These are phyloP conservation scores for Anarsia innoxiella DNA, from an alignment of 2,888 invertebrate species.

Conservation along the genomic window DNA sequence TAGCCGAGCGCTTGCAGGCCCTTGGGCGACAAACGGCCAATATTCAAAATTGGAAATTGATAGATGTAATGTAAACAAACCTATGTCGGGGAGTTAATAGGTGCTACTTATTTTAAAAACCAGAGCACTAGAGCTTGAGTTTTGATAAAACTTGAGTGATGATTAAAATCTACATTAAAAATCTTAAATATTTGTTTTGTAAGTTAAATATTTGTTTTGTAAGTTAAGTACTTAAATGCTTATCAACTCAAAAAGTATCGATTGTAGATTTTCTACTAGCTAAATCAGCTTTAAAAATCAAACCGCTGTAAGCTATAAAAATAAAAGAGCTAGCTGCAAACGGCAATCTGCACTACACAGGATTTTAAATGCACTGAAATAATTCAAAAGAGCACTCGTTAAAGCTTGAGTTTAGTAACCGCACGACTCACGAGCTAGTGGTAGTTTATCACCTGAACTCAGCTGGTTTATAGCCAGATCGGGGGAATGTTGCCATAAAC, in stretches of 20 bases:
- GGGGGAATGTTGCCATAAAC: constrained; percentile 25
- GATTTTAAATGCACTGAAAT: constrained; percentile 61
- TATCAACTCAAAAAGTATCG: too few relatives aligned
- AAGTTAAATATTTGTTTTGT: too few relatives aligned
- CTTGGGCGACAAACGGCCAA: constrained; percentile 16
- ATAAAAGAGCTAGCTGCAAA: too few relatives aligned
- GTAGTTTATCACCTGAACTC: constrained; percentile 58
- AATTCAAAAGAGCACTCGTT: constrained; percentile 64
- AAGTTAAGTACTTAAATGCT: too few relatives aligned
- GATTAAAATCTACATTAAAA: too few relatives aligned
- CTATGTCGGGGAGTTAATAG: too few relatives aligned
- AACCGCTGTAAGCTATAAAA: constrained; percentile 39
- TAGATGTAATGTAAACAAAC: too few relatives aligned
- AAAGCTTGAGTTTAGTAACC: constrained; percentile 61
- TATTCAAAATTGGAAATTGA: constrained; percentile 9
- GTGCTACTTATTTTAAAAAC: too few relatives aligned
- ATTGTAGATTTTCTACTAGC: too few relatives aligned
- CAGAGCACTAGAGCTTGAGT: too few relatives aligned
- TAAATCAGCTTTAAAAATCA: constrained; percentile 4
- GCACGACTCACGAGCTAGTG: constrained; percentile 26
- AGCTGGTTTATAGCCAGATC: constrained; percentile 41
- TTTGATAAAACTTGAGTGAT: too few relatives aligned
- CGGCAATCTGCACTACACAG: constrained; percentile 47
- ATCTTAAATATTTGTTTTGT: too few relatives aligned
- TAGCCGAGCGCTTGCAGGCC: constrained; percentile 19